Conservation (phyloP, 1,140 invertebrate species). For the Rhizoglyphus robini region DNA sequence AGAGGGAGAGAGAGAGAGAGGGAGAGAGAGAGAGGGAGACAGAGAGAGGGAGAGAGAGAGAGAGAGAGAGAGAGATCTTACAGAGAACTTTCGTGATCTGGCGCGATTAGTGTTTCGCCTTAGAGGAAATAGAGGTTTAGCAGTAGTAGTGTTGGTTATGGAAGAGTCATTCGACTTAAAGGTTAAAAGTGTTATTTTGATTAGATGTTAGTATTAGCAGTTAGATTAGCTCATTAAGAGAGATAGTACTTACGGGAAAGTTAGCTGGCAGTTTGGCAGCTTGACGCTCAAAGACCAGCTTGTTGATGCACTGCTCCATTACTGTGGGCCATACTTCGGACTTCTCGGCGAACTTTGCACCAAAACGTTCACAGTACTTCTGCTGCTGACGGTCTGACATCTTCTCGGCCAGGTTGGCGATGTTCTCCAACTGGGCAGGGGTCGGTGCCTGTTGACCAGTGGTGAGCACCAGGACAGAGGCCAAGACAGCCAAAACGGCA, state of each 20-base stretch:
- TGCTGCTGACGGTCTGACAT: not conserved
- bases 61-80: no score
- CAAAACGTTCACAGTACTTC: slow-evolving; percentile 15
- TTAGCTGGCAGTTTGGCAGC: not conserved
- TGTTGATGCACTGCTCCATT: not conserved
- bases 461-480: not conserved
- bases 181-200: not conserved
- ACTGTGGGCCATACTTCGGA: not conserved
- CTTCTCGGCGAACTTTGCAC: not conserved
- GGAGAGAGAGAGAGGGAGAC: no score
- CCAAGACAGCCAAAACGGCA: not conserved
- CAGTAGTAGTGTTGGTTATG: no score
- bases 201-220: no score
- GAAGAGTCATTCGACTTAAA: no score
- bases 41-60: no score
- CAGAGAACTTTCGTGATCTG: no score
- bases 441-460: not conserved
- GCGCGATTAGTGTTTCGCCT: no score
- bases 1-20: no score
- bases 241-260: not conserved
- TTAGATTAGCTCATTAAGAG: not conserved
- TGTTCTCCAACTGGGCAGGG: not conserved
- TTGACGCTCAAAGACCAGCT: not conserved
- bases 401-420: slow-evolving; percentile 7
- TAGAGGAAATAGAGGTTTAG: no score